phyloP scores from a whole-genome alignment of 2,113 vertebrate genomes.

The Mionectes macconnelli region DNA sequence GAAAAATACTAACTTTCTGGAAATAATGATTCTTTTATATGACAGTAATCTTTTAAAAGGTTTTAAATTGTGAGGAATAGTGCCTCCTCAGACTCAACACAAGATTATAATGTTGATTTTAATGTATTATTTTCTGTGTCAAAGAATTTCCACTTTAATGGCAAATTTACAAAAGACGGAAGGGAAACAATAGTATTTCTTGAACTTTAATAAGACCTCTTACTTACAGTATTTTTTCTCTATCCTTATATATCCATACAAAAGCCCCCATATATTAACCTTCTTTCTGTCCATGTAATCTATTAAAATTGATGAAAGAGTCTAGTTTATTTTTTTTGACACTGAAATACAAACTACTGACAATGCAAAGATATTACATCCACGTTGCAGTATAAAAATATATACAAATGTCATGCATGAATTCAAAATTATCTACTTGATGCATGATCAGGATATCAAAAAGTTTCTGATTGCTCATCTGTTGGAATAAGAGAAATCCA shows the following conservation, averaged over 20 bases:
- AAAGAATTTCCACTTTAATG: background rate
- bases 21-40: background rate
- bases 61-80: background rate
- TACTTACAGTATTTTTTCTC: background rate
- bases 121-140: background rate
- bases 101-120: background rate
- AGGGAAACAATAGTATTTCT: background rate
- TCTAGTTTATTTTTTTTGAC: fast-evolving
- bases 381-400: fast-evolving
- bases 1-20: background rate
- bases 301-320: background rate
- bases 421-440: background rate
- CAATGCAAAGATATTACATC: background rate
- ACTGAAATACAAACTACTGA: background rate
- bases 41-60: background rate
- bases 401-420: background rate
- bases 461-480: background rate
- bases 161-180: background rate
- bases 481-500: background rate
- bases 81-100: background rate
- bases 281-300: background rate
- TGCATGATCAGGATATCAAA: background rate
- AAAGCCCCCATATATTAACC: fast-evolving
- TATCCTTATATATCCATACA: background rate
- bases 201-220: fast-evolving